These are phyloP conservation scores for Pseudobourletiella spinata DNA, from an alignment of 1,140 invertebrate species.

Conservation along the genomic window DNA sequence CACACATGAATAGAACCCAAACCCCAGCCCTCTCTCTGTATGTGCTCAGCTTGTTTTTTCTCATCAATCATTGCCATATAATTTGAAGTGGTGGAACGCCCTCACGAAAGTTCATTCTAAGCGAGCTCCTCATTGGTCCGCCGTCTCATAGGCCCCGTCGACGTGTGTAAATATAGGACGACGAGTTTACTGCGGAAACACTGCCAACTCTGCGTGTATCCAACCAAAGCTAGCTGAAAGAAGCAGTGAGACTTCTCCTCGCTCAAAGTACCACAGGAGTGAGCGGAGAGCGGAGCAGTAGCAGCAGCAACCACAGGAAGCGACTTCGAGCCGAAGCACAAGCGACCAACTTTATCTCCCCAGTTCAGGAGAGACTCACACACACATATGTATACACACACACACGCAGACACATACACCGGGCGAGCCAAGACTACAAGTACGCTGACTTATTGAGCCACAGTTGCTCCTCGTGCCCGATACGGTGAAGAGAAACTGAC, in stretches of 20 bases:
- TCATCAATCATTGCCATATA: conserved; percentile 25
- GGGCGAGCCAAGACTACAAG: too few species aligned
- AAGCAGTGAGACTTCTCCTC: not conserved
- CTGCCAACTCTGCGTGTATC: not conserved
- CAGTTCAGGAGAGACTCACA: too few species aligned
- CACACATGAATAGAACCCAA: not conserved
- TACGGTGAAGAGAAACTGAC: too few species aligned
- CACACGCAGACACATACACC: too few species aligned
- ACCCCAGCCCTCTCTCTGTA: not conserved
- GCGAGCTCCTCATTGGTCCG: conserved; percentile 7
- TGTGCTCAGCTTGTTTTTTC: conserved; percentile 14
- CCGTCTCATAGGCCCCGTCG: conserved; percentile 18
- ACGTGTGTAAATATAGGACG: conserved; percentile 20
- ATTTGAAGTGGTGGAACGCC: conserved; percentile 21
- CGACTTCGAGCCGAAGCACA: conserved; percentile 2
- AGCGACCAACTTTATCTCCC: not conserved
- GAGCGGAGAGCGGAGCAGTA: not conserved
- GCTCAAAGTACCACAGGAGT: not conserved
- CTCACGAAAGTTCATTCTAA: conserved; percentile 11
- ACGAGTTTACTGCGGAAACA: not conserved
- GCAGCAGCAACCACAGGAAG: not conserved
- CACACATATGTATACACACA: too few species aligned
- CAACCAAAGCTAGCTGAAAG: not conserved
- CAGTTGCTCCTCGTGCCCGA: too few species aligned
- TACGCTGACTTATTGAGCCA: too few species aligned